A percentile compares a stretch with the other conserved stretches of the same genome.
Conservation (phyloP, 92 coral and sea anemone species). For the Parazoanthus atlanticus region DNA sequence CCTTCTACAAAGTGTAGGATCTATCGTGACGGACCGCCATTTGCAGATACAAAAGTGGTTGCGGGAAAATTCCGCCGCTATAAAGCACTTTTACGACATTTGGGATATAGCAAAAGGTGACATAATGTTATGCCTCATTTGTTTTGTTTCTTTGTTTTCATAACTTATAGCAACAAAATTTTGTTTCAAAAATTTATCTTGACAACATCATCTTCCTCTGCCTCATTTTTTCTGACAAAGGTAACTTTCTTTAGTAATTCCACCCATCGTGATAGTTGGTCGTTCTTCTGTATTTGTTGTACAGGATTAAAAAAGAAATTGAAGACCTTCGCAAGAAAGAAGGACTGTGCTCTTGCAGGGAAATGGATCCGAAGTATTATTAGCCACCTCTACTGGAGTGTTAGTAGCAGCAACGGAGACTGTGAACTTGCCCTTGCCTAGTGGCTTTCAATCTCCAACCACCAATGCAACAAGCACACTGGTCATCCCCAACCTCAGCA, state of each 20-base stretch:
- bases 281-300: no score
- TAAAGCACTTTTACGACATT: constrained; percentile 37
- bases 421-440: background rate
- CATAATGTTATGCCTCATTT: no score
- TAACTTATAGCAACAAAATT: no score
- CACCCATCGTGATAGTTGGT: no score
- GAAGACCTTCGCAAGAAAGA: background rate
- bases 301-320: background rate
- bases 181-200: no score
- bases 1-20: background rate
- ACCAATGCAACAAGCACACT: background rate
- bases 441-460: background rate
- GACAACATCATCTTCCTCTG: no score
- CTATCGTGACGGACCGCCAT: constrained; percentile 44
- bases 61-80: constrained; percentile 42
- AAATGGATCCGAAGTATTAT: background rate
- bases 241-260: no score
- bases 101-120: constrained; percentile 49
- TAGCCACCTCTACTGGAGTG: background rate
- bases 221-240: no score
- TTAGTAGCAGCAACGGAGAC: background rate
- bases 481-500: background rate
- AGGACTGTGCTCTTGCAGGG: background rate
- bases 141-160: no score
- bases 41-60: constrained; percentile 33